Conservation (phyloP, 2,113 vertebrate genomes). For the Hyaena hyaena region DNA sequence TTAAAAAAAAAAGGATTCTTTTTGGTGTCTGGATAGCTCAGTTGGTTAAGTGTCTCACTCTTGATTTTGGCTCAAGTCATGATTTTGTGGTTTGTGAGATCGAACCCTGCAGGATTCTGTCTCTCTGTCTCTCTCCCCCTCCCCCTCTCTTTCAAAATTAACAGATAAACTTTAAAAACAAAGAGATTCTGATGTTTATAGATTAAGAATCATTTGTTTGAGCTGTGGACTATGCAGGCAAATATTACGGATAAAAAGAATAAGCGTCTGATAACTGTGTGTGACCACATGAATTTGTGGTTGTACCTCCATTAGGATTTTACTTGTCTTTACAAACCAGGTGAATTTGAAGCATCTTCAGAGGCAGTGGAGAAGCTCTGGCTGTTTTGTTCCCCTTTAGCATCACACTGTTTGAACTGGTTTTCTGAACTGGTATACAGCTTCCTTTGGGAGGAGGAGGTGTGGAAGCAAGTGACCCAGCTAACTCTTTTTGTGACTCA, state of each 20-base stretch:
- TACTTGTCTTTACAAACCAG: not conserved
- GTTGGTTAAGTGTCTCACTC: no score
- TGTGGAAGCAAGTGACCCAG: not conserved
- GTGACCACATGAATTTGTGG: not conserved
- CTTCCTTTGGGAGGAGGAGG: not conserved
- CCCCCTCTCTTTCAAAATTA: no score
- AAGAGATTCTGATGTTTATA: not conserved
- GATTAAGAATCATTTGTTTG: conserved; percentile 24
- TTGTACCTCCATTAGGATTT: not conserved
- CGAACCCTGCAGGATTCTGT: no score
- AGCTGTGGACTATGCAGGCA: not conserved
- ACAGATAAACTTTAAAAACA: no score
- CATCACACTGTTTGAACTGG: not conserved
- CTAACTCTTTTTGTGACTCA: not conserved
- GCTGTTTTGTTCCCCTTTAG: not conserved
- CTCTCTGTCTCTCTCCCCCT: no score
- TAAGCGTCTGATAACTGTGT: not conserved
- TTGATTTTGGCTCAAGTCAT: no score
- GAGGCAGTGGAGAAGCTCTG: not conserved
- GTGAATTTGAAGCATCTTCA: not conserved
- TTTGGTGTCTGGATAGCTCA: no score
- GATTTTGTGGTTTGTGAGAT: no score
- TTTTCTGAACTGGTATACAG: not conserved
- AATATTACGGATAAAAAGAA: not conserved
- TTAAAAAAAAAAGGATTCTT: no score